Base-by-base conservation (phyloP, 1,140 invertebrate species). In the Geopemphigus sp. region DNA sequence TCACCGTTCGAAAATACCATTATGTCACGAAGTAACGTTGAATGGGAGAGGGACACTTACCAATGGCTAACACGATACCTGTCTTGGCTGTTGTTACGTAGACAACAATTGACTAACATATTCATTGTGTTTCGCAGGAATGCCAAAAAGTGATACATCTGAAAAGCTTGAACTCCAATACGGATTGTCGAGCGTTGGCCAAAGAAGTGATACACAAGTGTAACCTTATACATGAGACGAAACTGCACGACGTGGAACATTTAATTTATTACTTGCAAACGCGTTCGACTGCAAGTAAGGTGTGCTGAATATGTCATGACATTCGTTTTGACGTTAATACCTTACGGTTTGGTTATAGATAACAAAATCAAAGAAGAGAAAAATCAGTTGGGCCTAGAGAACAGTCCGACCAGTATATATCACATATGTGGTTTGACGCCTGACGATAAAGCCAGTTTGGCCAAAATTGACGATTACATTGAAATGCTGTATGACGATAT, bases 401-500 rank as follows among this genome's bases (percentile, higher is more conserved):
- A 1, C 26, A 70, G 66, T 57, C 19, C 17, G 19, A 57, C 54
- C 19, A 80, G n/a, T 45, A 26, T 45, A 19, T 74, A 47, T n/a
- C 32, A 61, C 1, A 59, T 81, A 29, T 81, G 57, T 81, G 32
- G 32, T 5, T 70, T 70, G 15, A 47, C 59, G 32, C 83, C 83
- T 73, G 83, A 83, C 17, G 87, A 88, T 84, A 87, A 86, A 64
- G 91, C 92, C 66, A 89, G 90, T 32, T 92, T 95, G 73, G 93
- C 94, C 83, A 92, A 92, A 85, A 89, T 98, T 66, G 95, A 98
- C 84, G 92, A 92, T 83, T 99, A 99, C 86, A 92, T 98, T 61
- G 97, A 99, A 86, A 87, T 99, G 81, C 87, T 99, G 6, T 99
- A 99, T 86, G 98, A 99, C 87, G 96, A 96, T 82, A 91, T 97